These are phyloP conservation scores for Hoplodrina blanda DNA, from an alignment of 2,888 invertebrate genomes.

Conservation along the genomic window DNA sequence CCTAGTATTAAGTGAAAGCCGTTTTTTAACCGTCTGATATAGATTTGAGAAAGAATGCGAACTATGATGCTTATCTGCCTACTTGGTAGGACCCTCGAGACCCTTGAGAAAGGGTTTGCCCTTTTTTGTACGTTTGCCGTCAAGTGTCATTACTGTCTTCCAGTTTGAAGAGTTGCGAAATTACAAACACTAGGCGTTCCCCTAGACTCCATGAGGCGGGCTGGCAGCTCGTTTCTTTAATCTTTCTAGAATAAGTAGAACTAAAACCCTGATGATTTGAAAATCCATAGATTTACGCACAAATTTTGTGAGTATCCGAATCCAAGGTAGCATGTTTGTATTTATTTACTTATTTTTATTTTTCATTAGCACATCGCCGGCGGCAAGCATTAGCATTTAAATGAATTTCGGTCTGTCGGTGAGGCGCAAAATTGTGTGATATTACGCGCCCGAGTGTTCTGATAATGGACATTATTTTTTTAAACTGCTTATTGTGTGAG, in stretches of 20 bases:
- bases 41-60: background rate
- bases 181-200: too few species aligned
- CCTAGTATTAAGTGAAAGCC: too few species aligned
- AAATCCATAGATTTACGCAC: constrained; percentile 18
- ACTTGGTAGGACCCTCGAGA: too few species aligned
- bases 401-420: constrained; percentile 53
- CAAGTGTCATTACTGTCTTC: background rate
- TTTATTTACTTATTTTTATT: constrained; percentile 53
- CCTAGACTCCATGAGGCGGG: too few species aligned
- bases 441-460: constrained; percentile 20
- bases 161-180: too few species aligned
- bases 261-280: background rate
- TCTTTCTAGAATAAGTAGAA: background rate
- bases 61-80: background rate
- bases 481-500: constrained; percentile 17
- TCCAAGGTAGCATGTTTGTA: constrained; percentile 27
- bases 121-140: background rate
- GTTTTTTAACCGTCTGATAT: background rate
- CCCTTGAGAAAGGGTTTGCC: constrained; percentile 2
- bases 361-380: constrained; percentile 51
- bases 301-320: constrained; percentile 15
- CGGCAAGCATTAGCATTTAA: constrained; percentile 63
- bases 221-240: too few species aligned
- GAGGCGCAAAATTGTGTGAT: constrained; percentile 40
- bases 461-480: constrained; percentile 31